phyloP scores from a whole-genome alignment of 2,113 vertebrate genomes.

The Gorsachius goisagi region DNA sequence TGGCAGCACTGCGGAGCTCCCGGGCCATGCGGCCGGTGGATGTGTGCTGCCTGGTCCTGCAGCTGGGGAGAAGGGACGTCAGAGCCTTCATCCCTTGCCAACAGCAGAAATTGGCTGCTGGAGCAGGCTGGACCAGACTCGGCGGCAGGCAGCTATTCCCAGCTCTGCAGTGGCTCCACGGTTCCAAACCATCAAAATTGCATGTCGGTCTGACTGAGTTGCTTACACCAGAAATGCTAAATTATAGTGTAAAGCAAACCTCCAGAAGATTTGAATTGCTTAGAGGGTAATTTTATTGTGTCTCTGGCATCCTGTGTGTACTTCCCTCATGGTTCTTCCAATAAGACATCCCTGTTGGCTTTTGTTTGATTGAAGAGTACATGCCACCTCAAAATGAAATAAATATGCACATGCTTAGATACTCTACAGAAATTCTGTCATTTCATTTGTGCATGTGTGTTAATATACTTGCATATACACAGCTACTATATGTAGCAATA shows the following conservation, averaged over 20 bases:
- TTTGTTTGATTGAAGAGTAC: background rate
- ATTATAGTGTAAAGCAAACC: constrained; percentile 45
- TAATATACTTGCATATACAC: background rate
- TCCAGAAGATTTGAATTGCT: background rate
- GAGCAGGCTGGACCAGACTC: background rate
- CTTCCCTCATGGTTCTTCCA: background rate
- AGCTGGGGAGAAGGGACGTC: background rate
- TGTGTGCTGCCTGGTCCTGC: background rate
- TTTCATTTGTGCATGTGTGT: background rate
- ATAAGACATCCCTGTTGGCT: background rate
- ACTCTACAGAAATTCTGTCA: background rate
- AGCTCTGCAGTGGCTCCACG: background rate
- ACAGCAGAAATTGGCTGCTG: background rate
- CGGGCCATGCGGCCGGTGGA: rapidly evolving
- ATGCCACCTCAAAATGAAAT: background rate
- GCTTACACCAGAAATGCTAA: constrained; percentile 35
- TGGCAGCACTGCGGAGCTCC: background rate
- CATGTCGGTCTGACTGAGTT: background rate
- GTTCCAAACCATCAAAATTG: background rate
- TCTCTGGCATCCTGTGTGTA: background rate
- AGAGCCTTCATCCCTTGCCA: background rate
- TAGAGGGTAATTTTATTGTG: background rate
- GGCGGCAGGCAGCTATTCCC: constrained; percentile 37
- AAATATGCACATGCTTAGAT: background rate
- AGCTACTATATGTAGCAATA: background rate